phyloP scores from a whole-genome alignment of 2,888 invertebrate species.

The Drosophila rellima region DNA sequence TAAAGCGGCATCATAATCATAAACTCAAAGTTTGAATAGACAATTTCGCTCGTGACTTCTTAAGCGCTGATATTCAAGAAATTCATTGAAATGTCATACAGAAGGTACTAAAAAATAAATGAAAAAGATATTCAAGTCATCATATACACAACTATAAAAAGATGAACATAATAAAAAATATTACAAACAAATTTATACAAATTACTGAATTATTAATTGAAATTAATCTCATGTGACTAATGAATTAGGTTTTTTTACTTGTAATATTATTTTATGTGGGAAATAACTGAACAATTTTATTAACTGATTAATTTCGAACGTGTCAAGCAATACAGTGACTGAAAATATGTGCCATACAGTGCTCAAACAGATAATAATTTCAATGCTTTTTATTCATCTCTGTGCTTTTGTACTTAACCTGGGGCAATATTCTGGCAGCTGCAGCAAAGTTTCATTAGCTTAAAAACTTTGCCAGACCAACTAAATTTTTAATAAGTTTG shows the following conservation, averaged over 20 bases:
- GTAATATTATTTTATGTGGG: neutral
- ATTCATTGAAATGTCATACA: conserved; percentile 4
- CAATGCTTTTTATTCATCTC: conserved; percentile 1
- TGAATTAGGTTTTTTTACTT: neutral
- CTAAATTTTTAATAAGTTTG: conserved; percentile 72
- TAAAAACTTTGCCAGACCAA: conserved; percentile 65
- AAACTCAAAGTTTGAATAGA: conserved; percentile 14
- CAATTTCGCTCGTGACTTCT: neutral
- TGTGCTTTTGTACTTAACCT: conserved; percentile 17
- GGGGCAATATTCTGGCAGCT: conserved; percentile 37
- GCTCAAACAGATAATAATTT: conserved; percentile 1
- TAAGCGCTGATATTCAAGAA: neutral
- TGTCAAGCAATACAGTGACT: neutral
- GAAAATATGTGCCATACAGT: neutral
- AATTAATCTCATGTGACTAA: no score
- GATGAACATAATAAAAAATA: no score
- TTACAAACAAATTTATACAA: no score
- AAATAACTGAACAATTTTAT: neutral
- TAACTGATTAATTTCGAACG: neutral
- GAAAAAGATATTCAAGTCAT: neutral
- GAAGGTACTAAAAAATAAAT: neutral
- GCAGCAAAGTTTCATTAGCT: conserved; percentile 66
- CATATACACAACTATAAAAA: neutral
- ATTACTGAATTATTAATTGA: no score
- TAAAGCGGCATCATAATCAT: conserved; percentile 15